Evolutionary conservation across 2,113 vertebrate species (phyloP).

Genomic region (Ranitomeya imitator): DNA sequence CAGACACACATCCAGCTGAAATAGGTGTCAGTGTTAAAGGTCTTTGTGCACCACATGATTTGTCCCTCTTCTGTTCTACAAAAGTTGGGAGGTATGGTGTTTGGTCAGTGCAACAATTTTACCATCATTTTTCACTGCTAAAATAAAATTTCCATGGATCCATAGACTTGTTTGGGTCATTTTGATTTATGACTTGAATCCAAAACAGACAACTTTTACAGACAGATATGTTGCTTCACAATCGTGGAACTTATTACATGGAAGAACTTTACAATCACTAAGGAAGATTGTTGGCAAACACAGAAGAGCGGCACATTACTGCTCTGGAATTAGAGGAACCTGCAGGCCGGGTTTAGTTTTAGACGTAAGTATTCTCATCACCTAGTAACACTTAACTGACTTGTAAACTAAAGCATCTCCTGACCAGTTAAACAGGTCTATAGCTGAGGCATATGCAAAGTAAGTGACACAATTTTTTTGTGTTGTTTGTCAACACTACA

Average conservation of each 20-base stretch:
- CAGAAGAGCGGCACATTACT: background rate
- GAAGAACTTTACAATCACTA: background rate
- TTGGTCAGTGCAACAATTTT: too few relatives aligned
- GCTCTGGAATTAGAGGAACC: background rate
- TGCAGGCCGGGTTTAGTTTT: background rate
- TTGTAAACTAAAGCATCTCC: background rate
- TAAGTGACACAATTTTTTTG: background rate
- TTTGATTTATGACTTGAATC: too few relatives aligned
- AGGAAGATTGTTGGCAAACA: constrained; percentile 9
- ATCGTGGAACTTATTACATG: background rate
- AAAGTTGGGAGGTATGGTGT: too few relatives aligned
- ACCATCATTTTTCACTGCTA: too few relatives aligned
- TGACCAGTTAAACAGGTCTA: constrained; percentile 17
- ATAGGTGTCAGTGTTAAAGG: too few relatives aligned
- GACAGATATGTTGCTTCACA: background rate
- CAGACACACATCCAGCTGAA: too few relatives aligned
- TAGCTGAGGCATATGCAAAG: background rate
- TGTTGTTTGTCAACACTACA: background rate
- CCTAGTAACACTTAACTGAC: constrained; percentile 1
- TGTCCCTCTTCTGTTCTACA: too few relatives aligned
- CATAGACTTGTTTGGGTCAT: too few relatives aligned
- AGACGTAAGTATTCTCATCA: too few relatives aligned
- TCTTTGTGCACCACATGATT: too few relatives aligned
- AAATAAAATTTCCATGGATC: too few relatives aligned
- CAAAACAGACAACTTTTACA: background rate